A percentile compares a stretch with the other conserved stretches of the same genome.
phyloP scores from a whole-genome alignment of 2,797 vertebrate species.

The Poecilia wingei region DNA sequence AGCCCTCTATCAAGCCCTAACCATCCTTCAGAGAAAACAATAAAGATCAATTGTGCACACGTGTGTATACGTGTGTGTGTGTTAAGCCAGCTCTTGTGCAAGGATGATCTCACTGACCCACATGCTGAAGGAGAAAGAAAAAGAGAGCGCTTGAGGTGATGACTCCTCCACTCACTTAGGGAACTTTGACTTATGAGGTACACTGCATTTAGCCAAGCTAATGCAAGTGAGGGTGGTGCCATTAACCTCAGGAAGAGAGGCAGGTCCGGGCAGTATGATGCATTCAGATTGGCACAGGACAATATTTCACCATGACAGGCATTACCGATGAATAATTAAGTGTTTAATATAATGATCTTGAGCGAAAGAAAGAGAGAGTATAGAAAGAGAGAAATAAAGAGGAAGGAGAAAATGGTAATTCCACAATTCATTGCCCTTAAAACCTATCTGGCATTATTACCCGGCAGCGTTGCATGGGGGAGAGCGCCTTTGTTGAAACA shows the following conservation, averaged over 20 bases:
- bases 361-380: constrained; percentile 54
- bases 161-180: constrained; percentile 74
- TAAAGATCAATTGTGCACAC: constrained; percentile 53
- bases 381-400: constrained; percentile 50
- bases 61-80: neutral
- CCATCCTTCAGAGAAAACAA: constrained; percentile 66
- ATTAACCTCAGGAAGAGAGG: constrained; percentile 91
- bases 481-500: constrained; percentile 82
- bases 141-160: constrained; percentile 67
- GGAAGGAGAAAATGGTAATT: constrained; percentile 89
- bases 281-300: constrained; percentile 87
- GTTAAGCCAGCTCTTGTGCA: constrained; percentile 29
- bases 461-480: constrained; percentile 76
- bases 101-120: constrained; percentile 66
- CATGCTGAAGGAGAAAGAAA: constrained; percentile 53
- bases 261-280: constrained; percentile 80
- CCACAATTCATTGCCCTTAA: constrained; percentile 89
- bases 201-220: constrained; percentile 82
- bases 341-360: constrained; percentile 92
- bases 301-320: constrained; percentile 93
- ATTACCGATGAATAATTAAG: constrained; percentile 98
- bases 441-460: constrained; percentile 84
- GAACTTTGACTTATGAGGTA: constrained; percentile 83
- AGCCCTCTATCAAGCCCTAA: constrained; percentile 46
- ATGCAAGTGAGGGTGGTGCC: constrained; percentile 83